phyloP scores from a whole-genome alignment of 1,140 invertebrate genomes.

The Stenopsyche tienmushanensis region DNA sequence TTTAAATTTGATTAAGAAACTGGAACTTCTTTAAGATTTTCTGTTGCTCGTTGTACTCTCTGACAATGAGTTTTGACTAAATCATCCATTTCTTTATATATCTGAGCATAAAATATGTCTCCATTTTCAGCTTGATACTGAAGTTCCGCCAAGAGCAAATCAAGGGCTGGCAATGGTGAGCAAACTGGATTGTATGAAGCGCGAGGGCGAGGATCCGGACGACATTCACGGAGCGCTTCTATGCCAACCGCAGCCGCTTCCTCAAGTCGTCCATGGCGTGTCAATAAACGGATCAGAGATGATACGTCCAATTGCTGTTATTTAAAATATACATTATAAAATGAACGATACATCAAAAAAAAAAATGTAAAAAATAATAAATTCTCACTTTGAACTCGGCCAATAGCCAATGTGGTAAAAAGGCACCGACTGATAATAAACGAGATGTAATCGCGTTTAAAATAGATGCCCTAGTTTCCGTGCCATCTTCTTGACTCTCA shows the following conservation, averaged over 20 bases:
- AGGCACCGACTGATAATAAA: slow-evolving; percentile 50
- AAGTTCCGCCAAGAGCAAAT: slow-evolving; percentile 48
- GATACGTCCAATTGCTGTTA: slow-evolving; percentile 41
- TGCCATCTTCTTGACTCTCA: background rate
- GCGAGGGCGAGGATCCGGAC: slow-evolving; percentile 24
- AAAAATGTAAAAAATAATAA: slow-evolving; percentile 17
- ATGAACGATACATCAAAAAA: slow-evolving; percentile 4
- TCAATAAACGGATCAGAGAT: slow-evolving; percentile 46
- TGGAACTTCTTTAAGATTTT: slow-evolving; percentile 29
- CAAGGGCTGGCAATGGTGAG: slow-evolving; percentile 45
- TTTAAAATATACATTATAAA: slow-evolving; percentile 5
- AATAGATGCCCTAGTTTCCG: slow-evolving; percentile 47
- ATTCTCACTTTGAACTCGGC: slow-evolving; percentile 50
- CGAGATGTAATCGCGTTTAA: slow-evolving; percentile 49
- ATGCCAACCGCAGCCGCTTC: slow-evolving; percentile 47
- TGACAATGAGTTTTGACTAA: slow-evolving; percentile 50
- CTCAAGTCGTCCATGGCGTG: slow-evolving; percentile 45
- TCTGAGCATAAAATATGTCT: slow-evolving; percentile 34
- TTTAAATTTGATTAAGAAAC: too few relatives aligned
- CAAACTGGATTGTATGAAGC: slow-evolving; percentile 43
- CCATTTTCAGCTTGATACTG: slow-evolving; percentile 39
- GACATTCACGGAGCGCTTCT: slow-evolving; percentile 41
- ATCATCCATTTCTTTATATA: slow-evolving; percentile 46
- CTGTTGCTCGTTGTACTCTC: slow-evolving; percentile 48
- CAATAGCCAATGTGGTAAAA: slow-evolving; percentile 52